Evolutionary conservation across 2,113 vertebrate species (phyloP).

Genomic region (Myrmophylax atrothorax): DNA sequence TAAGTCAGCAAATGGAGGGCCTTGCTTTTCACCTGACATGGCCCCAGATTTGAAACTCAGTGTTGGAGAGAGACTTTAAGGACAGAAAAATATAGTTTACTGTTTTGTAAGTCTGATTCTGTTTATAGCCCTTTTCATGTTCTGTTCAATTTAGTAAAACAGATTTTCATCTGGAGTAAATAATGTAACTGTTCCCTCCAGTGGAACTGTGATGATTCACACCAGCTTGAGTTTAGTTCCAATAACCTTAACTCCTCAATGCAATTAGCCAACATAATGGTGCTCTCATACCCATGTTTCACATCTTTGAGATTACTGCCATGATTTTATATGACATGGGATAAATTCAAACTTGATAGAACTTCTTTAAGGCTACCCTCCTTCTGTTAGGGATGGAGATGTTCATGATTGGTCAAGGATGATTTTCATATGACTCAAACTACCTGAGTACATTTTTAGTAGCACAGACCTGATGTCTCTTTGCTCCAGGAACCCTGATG

Average conservation of each 20-base stretch:
- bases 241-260: constrained; percentile 10
- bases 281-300: not conserved
- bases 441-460: not conserved
- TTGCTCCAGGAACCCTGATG: not conserved
- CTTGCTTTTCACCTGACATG: not conserved
- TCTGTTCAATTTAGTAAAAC: constrained; percentile 26
- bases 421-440: not conserved
- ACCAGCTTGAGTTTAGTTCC: constrained; percentile 23
- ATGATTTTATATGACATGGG: not conserved
- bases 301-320: not conserved
- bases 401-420: not conserved
- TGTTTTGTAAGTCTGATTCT: constrained; percentile 17
- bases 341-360: not conserved
- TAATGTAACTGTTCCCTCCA: constrained; percentile 38
- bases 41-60: not conserved
- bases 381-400: not conserved
- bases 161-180: constrained; percentile 19
- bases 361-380: not conserved
- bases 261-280: not conserved
- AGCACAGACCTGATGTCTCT: not conserved
- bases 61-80: not conserved
- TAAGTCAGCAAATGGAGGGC: not conserved
- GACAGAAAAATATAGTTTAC: not conserved
- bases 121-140: constrained; percentile 10
- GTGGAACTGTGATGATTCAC: constrained; percentile 14